Base-by-base conservation (phyloP, 1,140 invertebrate genomes). In the Chlorops oryzae region DNA sequence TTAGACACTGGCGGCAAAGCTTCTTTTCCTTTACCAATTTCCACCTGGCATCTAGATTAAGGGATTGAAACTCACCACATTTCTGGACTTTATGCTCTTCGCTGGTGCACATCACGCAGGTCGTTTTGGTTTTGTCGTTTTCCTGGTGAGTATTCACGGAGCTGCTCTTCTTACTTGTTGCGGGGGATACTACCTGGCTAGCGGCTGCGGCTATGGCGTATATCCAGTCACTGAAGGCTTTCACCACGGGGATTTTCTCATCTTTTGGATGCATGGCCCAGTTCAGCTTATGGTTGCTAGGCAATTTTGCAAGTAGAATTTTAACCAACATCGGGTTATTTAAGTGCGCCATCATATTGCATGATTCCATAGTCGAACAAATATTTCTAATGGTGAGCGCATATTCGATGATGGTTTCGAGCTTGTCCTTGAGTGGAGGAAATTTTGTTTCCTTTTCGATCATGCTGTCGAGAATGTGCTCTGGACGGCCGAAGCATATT, bases 191-290 rank as follows among this genome's bases (percentile, higher is more conserved):
- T 15, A 21, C 24, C 15, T 27, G 23, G 25, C 17, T n/a, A 3
- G 24, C 39, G 5, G n/a, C n/a, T n/a, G n/a, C n/a, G n/a, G n/a
- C n/a, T n/a, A n/a, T n/a, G n/a, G n/a, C n/a, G n/a, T n/a, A n/a
- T n/a, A n/a, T n/a, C n/a, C n/a, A n/a, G n/a, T n/a, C n/a, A n/a
- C n/a, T n/a, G 23, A 48, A 48, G 13, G 24, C 13, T 48, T 48
- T 48, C 22, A 28, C 35, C 4, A 39, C 13, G 5, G 47, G 47
- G 13, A 48, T 20, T 5, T 12, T 24, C 3, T 27, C 24, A 34
- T 50, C 23, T 42, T 49, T 49, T 15, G 6, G 5, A 18, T 27
- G 24, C 27, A 49, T 49, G 18, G 47, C 47, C 47, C 47, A 49
- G 28, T 9, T 49, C 13, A 49, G 21, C 23, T 40, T 40, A 10